Base-by-base conservation (phyloP, 1,140 invertebrate species). In the Sycophaga agraensis region DNA sequence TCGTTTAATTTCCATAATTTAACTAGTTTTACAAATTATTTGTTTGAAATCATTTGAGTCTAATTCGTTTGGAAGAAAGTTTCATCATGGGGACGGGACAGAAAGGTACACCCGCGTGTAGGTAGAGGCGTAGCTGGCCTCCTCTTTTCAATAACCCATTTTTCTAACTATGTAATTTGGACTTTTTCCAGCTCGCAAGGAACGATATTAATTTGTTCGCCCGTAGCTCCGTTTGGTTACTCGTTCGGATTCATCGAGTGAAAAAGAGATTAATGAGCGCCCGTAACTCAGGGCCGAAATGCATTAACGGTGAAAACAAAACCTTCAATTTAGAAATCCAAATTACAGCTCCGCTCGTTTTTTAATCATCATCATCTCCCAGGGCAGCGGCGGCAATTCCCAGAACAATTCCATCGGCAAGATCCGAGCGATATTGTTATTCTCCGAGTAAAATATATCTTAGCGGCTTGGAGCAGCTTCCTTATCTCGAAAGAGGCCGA, bases 251-350 rank as follows among this genome's bases (percentile, higher is more conserved):
- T 60, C 39, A 45, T 53, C 31, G 48, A 60, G 58, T 53, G 49
- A 60, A 60, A 60, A 60, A 42, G 58, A 60, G 58, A 60, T 60
- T 45, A 60, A 60, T 53, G 58, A 60, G 58, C 40, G 31, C 34
- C 14, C 51, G 59, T 54, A 51, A 61, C 59, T 54, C 50, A 54
- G 16, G 28, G 42, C 31, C 24, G 42, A 54, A 55, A 61, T 55
- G 59, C 49, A 60, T 60, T 43, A 43, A 24, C 58, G 49, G 49
- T 60, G 49, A 51, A 60, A 60, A 53, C 39, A 60, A 61, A 54
- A 61, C 50, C 50, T 55, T 54, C 26, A 61, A 61, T 61, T 61
- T 61, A 55, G 42, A 55, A 54, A 61, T 61, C 50, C 50, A 61
- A 61, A 61, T 61, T 61, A 48, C 50, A 46, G 59, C 49, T 55